Base-by-base conservation (phyloP, 1,140 invertebrate species). In the Camponotus vicinus region DNA sequence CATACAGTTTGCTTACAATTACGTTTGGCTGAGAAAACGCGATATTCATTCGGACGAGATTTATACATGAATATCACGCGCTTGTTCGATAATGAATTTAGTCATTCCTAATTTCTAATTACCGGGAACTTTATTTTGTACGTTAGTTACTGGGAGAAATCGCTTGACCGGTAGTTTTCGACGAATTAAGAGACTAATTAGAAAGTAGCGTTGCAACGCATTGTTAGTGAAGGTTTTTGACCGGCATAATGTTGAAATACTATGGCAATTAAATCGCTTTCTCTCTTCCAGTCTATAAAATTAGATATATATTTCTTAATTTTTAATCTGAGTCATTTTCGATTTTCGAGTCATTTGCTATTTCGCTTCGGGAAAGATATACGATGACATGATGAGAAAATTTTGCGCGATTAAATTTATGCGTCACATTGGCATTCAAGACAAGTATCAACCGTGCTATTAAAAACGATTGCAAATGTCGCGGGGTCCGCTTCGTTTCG, bases 191-290 rank as follows among this genome's bases (percentile, higher is more conserved):
- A 45, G 18, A 42, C 55, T 83, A 75, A 83, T 75, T 83, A 83
- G 79, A 83, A 83, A 83, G 79, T 63, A 61, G 69, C 79, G 55
- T 61, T 55, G 67, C 66, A 83, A 83, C 40, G 64, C 34, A 83
- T 75, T 75, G 69, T 83, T 73, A 73, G 13, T 69, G 27, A 45
- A 18, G 55, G 42, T 61, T 75, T 63, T 9, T 61, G 69, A 32
- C 55, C 40, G 21, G 18, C 34, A 71, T 32, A 71, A 45, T 61
- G 52, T 37, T 6, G 79, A 61, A 83, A 61, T 40, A 34, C 18
- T 40, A n/a, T 37, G 18, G 21, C 77, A n/a, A n/a, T 27, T 21
- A 67, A 42, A 34, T 7, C 34, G 18, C 42, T 45, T 13, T 66
- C 63, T 45, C 18, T 66, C 63, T n/a, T 45, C 9, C 32, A n/a